Base-by-base conservation (phyloP, 2,113 vertebrate genomes). In the Smithornis capensis region DNA sequence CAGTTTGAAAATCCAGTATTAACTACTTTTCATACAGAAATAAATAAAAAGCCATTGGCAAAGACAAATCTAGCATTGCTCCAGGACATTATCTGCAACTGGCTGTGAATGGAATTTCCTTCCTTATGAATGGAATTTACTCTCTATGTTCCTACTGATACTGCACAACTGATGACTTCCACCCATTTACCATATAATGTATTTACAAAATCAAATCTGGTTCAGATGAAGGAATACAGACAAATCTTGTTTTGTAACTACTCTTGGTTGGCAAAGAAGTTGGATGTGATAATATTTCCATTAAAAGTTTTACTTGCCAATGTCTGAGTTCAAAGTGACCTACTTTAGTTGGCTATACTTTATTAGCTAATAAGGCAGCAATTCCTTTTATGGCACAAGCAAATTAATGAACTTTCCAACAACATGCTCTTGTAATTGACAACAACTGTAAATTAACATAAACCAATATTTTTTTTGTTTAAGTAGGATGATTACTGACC, bases 101-200 rank as follows among this genome's bases (percentile, higher is more conserved):
- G 47, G 17, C 10, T 44, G 27, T 28, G 24, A 79, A 60, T 15
- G 27, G 23, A 53, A 50, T 65, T 80, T 35, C 33, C 25, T 83
- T 29, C 52, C 52, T 63, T 22, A 25, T 11, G 19, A 79, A 60
- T 19, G 35, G 29, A 45, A 45, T 73, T 79, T n/a, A 37, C 31
- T 64, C 47, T 47, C 42, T 27, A 4, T 6, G 18, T 75, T 47
- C 42, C 53, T 56, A 8, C 14, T 83, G 22, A 15, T 1, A 31
- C n/a, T 70, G 21, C n/a, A 77, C n/a, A 64, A 11, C 8, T 37
- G 74, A 47, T 7, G 5, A 64, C 27, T 47, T 63, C 16, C 47
- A 40, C 10, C 21, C 29, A 45, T 10, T 22, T 42, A 21, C 10
- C 29, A 23, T 14, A 19, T 2, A 24, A 64, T 0, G 1, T 5